Percentiles rank a stretch among this genome's conserved stretches.
phyloP scores from a whole-genome alignment of 2,888 invertebrate genomes.

The Drosophila yooni region DNA sequence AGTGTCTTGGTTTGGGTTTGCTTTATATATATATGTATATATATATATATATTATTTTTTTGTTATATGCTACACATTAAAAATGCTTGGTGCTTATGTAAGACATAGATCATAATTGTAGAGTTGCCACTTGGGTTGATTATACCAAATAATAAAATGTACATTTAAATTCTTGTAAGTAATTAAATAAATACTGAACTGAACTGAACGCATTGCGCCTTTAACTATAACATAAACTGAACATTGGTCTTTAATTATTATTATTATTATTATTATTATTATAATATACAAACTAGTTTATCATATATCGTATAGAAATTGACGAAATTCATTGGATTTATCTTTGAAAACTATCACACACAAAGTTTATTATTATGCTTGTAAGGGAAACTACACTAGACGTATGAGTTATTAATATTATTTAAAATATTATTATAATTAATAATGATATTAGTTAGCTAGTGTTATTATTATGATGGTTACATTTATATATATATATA shows the following conservation, averaged over 20 bases:
- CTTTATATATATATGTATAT: not conserved
- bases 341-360: constrained; percentile 79
- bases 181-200: constrained; percentile 54
- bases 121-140: constrained; percentile 26
- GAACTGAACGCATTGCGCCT: constrained; percentile 56
- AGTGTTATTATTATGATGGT: constrained; percentile 1
- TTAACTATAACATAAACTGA: constrained; percentile 30
- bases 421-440: constrained; percentile 13
- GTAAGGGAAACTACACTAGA: constrained; percentile 60
- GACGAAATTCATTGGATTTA: constrained; percentile 51
- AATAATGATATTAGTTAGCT: constrained; percentile 36
- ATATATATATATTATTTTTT: not conserved
- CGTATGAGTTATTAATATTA: constrained; percentile 24
- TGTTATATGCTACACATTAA: constrained; percentile 74
- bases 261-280: constrained; percentile 5
- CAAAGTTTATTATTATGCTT: constrained; percentile 43
- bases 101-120: constrained; percentile 52
- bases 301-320: constrained; percentile 18
- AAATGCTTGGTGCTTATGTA: constrained; percentile 77
- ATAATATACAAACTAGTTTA: constrained; percentile 43
- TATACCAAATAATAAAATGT: constrained; percentile 30
- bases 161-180: constrained; percentile 3
- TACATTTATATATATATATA: constrained; percentile 15
- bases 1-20: constrained; percentile 28
- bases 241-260: constrained; percentile 7